These are phyloP conservation scores for Myiozetetes cayanensis DNA, from an alignment of 2,113 vertebrate species.

Conservation along the genomic window DNA sequence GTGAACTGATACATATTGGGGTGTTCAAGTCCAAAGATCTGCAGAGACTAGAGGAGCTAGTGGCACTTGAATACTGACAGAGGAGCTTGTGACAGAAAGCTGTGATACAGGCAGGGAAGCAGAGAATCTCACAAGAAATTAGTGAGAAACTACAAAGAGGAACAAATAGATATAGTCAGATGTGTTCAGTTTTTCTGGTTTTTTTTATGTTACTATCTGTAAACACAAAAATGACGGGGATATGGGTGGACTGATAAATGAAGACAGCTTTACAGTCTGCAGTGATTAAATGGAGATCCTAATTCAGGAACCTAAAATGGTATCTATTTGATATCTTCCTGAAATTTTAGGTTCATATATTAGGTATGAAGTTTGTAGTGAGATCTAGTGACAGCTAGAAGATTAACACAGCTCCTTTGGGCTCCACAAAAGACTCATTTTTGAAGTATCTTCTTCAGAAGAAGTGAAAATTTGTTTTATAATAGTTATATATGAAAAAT, in stretches of 20 bases:
- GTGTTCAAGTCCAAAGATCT: neutral
- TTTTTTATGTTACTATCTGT: neutral
- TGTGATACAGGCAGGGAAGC: neutral
- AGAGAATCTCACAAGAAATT: neutral
- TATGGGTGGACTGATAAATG: neutral
- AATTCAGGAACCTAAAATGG: neutral
- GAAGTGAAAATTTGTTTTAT: neutral
- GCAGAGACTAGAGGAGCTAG: neutral
- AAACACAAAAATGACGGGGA: neutral
- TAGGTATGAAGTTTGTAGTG: neutral
- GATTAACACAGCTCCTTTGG: neutral
- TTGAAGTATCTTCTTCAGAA: neutral
- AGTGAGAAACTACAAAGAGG: neutral
- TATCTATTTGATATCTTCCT: neutral
- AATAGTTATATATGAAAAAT: neutral
- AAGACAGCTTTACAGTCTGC: neutral
- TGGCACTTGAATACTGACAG: neutral
- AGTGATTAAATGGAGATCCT: neutral
- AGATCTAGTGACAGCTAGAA: neutral
- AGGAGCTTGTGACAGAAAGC: neutral
- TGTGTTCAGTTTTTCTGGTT: neutral
- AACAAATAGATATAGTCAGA: neutral
- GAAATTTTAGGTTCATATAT: neutral
- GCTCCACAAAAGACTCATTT: neutral
- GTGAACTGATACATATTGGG: neutral